Percentiles rank a stretch among this genome's conserved stretches.
Conservation (phyloP, 2,888 invertebrate species). For the Leucania comma region DNA sequence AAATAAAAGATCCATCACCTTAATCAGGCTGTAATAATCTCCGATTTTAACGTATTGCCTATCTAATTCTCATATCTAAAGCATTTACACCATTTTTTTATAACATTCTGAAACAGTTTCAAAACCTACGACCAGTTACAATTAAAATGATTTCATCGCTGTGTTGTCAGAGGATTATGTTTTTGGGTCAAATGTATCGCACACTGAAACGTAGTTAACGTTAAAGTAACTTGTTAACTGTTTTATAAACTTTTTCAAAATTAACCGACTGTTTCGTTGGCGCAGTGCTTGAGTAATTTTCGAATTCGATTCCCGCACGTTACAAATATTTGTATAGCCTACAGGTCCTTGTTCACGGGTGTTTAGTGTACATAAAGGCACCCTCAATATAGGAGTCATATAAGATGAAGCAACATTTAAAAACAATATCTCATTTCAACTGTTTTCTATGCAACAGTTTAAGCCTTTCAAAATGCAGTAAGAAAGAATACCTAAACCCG, state of each 20-base stretch:
- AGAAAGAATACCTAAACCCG: too few relatives aligned
- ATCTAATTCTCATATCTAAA: neutral
- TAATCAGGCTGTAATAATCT: neutral
- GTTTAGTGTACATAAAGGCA: too few relatives aligned
- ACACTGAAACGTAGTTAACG: conserved; percentile 8
- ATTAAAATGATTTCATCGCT: conserved; percentile 79
- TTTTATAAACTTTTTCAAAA: neutral
- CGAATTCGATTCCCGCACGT: too few relatives aligned
- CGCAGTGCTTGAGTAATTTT: too few relatives aligned
- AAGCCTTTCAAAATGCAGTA: too few relatives aligned
- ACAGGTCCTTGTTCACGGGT: too few relatives aligned
- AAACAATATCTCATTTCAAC: too few relatives aligned
- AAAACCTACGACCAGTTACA: conserved; percentile 66
- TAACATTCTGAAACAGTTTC: conserved; percentile 48
- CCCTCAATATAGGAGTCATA: too few relatives aligned
- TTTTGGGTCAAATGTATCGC: conserved; percentile 72
- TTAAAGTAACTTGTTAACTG: neutral
- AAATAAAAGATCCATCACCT: neutral
- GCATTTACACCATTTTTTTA: neutral
- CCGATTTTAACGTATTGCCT: neutral
- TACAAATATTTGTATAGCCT: too few relatives aligned
- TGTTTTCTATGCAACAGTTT: too few relatives aligned
- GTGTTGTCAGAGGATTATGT: conserved; percentile 71
- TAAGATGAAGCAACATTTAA: too few relatives aligned
- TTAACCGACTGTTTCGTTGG: too few relatives aligned